These are phyloP conservation scores for Lethocerus indicus DNA, from an alignment of 1,140 invertebrate genomes.

Conservation along the genomic window DNA sequence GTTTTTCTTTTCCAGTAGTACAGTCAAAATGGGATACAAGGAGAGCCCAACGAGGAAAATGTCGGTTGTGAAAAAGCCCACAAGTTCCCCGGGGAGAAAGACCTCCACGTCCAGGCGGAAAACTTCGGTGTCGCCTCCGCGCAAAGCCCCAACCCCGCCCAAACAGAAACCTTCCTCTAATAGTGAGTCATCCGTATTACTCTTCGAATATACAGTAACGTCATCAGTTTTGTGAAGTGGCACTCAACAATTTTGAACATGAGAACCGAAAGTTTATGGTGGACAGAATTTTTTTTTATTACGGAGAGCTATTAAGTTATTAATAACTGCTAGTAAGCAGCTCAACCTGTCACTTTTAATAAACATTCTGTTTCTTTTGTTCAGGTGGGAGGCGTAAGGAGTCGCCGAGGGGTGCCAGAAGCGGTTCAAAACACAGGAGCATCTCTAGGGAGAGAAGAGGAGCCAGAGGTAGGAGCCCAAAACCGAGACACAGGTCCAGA, in stretches of 20 bases:
- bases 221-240: too few relatives aligned
- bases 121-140: background rate
- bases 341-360: too few relatives aligned
- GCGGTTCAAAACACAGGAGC: background rate
- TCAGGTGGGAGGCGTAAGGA: background rate
- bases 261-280: too few relatives aligned
- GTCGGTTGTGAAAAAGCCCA: background rate
- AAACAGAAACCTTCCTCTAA: background rate
- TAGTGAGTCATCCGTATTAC: background rate
- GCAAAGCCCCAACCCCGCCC: conserved; percentile 3
- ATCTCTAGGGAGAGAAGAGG: conserved; percentile 3
- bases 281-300: too few relatives aligned
- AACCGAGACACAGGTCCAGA: background rate
- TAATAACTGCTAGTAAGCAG: too few relatives aligned
- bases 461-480: background rate
- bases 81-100: conserved; percentile 2
- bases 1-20: too few relatives aligned
- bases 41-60: conserved; percentile 7
- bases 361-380: background rate
- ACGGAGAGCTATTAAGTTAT: too few relatives aligned
- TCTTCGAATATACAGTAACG: too few relatives aligned
- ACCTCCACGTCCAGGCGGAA: too few relatives aligned
- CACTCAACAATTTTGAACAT: too few relatives aligned
- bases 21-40: conserved; percentile 2
- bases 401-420: conserved; percentile 1